Conservation (phyloP, 2,797 vertebrate species). For the Cynopterus sphinx region DNA sequence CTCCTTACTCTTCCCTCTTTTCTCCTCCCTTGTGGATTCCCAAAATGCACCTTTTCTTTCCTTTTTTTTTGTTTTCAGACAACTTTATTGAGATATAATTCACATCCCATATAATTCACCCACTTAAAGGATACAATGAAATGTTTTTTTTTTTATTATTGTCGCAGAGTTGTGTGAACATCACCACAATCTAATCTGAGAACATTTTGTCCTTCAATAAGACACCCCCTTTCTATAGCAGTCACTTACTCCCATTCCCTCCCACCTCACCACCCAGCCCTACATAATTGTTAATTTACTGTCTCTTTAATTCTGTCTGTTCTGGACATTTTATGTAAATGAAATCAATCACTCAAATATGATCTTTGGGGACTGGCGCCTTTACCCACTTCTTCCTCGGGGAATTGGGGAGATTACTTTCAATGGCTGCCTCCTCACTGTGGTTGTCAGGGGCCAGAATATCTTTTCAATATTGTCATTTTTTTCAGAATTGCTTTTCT, state of each 20-base stretch:
- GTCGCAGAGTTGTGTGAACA: not conserved
- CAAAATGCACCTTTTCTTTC: not conserved
- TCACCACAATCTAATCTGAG: not conserved
- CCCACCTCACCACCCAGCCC: not conserved
- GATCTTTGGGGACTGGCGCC: not conserved
- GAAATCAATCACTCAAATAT: not conserved
- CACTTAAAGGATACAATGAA: not conserved
- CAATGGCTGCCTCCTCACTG: not conserved
- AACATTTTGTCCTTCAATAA: not conserved
- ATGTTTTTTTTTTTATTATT: not conserved
- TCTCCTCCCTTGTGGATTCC: not conserved
- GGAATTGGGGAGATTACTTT: not conserved
- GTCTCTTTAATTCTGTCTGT: not conserved
- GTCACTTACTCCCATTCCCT: not conserved
- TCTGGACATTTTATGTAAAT: not conserved
- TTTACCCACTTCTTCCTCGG: not conserved
- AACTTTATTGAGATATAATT: not conserved
- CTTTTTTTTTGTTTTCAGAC: not conserved
- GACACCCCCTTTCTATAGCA: not conserved
- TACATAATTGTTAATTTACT: not conserved
- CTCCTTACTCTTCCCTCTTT: not conserved
- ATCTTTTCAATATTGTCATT: not conserved
- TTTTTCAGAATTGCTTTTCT: not conserved
- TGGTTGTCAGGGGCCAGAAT: not conserved
- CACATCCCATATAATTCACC: not conserved